Conservation (phyloP, 2,888 invertebrate species). For the Julus scanicus region DNA sequence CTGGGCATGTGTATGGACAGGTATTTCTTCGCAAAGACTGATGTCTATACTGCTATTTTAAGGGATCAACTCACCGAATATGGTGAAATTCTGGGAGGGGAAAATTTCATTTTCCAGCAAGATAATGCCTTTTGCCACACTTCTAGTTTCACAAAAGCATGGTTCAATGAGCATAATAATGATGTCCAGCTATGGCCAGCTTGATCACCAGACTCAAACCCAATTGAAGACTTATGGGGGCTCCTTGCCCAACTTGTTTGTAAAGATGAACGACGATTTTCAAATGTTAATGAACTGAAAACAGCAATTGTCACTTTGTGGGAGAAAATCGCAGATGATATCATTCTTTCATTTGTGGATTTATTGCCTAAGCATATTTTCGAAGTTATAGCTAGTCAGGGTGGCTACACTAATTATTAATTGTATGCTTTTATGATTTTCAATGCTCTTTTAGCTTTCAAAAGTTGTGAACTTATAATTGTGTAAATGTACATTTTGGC, state of each 20-base stretch:
- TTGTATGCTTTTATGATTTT: too few species aligned
- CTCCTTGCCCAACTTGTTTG: too few species aligned
- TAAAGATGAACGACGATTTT: neutral
- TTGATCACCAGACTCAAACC: neutral
- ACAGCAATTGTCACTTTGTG: neutral
- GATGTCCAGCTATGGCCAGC: neutral
- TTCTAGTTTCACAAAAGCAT: neutral
- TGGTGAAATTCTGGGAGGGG: too few species aligned
- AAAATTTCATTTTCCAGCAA: too few species aligned
- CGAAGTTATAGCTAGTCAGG: neutral
- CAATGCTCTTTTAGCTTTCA: too few species aligned
- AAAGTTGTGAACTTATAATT: too few species aligned
- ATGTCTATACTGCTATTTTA: too few species aligned
- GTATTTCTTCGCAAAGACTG: too few species aligned
- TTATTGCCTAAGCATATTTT: neutral
- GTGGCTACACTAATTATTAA: conserved; percentile 2
- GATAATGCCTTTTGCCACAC: neutral
- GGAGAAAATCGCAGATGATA: conserved; percentile 22
- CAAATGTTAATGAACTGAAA: neutral
- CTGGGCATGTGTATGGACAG: too few species aligned
- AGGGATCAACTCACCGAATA: too few species aligned
- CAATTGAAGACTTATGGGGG: neutral
- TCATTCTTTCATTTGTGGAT: neutral
- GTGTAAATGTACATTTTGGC: too few species aligned
- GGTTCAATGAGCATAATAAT: neutral